These are phyloP conservation scores for Stenopsyche tienmushanensis DNA, from an alignment of 1,140 invertebrate species.

Conservation along the genomic window DNA sequence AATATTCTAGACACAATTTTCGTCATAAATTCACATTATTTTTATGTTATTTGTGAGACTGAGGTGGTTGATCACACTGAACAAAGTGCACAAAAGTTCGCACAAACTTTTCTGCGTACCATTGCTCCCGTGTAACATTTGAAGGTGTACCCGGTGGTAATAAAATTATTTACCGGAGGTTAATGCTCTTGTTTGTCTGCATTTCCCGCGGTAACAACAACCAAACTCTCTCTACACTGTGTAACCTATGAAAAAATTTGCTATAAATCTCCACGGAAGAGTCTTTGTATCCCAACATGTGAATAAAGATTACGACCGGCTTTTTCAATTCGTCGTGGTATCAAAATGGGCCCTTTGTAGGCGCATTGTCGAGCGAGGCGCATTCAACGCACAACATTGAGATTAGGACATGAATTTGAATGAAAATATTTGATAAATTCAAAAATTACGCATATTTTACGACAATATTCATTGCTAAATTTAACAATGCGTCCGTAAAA, in stretches of 20 bases:
- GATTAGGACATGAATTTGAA: too few relatives aligned
- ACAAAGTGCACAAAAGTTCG: slow-evolving; percentile 1
- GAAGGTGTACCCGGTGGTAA: slow-evolving; percentile 13
- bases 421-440: too few relatives aligned
- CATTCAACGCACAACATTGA: too few relatives aligned
- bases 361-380: too few relatives aligned
- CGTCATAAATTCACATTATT: too few relatives aligned
- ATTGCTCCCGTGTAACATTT: neutral
- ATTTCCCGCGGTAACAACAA: slow-evolving; percentile 2
- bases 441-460: too few relatives aligned
- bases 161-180: slow-evolving; percentile 33
- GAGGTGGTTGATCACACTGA: neutral
- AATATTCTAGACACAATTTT: too few relatives aligned
- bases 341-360: neutral
- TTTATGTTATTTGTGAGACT: too few relatives aligned
- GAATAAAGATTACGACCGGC: neutral
- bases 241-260: slow-evolving; percentile 22
- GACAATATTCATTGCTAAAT: too few relatives aligned
- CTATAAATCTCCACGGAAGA: slow-evolving; percentile 14
- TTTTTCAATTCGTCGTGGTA: neutral
- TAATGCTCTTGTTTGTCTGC: slow-evolving; percentile 30
- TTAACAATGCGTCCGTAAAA: too few relatives aligned
- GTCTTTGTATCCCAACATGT: neutral
- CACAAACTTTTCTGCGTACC: slow-evolving; percentile 27
- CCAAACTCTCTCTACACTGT: neutral